These are phyloP conservation scores for Corvus hawaiiensis DNA, from an alignment of 2,113 vertebrate genomes.

Conservation along the genomic window DNA sequence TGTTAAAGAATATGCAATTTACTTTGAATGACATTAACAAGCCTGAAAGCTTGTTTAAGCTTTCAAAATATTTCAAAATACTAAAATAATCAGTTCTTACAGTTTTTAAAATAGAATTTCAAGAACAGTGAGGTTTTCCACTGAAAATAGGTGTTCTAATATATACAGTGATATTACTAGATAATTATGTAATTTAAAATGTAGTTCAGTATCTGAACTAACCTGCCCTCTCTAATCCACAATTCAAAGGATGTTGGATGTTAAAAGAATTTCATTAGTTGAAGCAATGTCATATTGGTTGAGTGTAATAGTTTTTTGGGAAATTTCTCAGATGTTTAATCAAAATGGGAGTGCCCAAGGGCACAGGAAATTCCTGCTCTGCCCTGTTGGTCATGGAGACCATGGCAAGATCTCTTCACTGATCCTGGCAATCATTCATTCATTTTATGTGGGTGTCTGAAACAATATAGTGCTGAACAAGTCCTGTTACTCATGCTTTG, in stretches of 20 bases:
- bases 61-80: constrained; percentile 29
- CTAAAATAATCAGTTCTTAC: not conserved
- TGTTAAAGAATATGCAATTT: not conserved
- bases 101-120: not conserved
- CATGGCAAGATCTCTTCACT: not conserved
- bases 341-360: constrained; percentile 9
- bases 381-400: not conserved
- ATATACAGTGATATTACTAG: constrained; percentile 2
- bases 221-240: constrained; percentile 7
- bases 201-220: not conserved
- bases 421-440: not conserved
- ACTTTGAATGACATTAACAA: constrained; percentile 22
- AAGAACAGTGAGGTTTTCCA: not conserved
- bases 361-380: not conserved
- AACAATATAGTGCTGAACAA: not conserved
- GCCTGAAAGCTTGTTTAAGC: not conserved
- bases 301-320: constrained; percentile 35
- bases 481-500: not conserved
- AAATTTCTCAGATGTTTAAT: constrained; percentile 57
- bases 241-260: constrained; percentile 43
- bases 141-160: constrained; percentile 1
- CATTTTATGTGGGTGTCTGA: not conserved
- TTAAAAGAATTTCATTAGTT: constrained; percentile 54
- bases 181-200: constrained; percentile 43
- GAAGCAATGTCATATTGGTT: constrained; percentile 55